These are phyloP conservation scores for Mesocricetus auratus DNA, from an alignment of 2,113 vertebrate species.

Conservation along the genomic window DNA sequence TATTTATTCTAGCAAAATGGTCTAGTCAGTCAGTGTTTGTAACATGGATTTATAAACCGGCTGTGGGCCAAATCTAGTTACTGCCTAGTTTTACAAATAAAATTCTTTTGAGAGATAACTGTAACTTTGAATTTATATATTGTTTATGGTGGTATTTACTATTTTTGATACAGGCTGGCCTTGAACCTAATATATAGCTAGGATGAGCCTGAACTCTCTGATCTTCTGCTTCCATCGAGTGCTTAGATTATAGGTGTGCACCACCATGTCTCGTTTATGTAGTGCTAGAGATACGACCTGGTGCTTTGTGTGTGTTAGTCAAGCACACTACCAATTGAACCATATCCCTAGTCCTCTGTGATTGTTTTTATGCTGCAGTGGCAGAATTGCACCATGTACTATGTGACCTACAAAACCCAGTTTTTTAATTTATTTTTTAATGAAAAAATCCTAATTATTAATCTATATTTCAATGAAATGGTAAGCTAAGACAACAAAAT, in stretches of 20 bases:
- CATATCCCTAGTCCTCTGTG: not conserved
- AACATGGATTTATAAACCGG: not conserved
- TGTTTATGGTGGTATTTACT: not conserved
- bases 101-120: not conserved
- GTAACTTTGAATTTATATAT: not conserved
- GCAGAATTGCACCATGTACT: not conserved
- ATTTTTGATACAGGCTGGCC: not conserved
- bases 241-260: not conserved
- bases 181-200: not conserved
- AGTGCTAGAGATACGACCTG: not conserved
- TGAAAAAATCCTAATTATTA: not conserved
- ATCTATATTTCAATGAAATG: not conserved
- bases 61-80: not conserved
- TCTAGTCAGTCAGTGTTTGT: not conserved
- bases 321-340: not conserved
- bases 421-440: not conserved
- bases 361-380: not conserved
- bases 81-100: not conserved
- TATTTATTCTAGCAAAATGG: conserved; percentile 80
- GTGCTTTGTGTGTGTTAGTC: not conserved
- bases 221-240: no score
- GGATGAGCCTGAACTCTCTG: not conserved
- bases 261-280: not conserved
- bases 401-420: not conserved
- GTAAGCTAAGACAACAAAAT: not conserved